A percentile compares a stretch with the other conserved stretches of the same genome.
Evolutionary conservation across 2,888 invertebrate species (phyloP).

Genomic region (Pelosia muscerda): DNA sequence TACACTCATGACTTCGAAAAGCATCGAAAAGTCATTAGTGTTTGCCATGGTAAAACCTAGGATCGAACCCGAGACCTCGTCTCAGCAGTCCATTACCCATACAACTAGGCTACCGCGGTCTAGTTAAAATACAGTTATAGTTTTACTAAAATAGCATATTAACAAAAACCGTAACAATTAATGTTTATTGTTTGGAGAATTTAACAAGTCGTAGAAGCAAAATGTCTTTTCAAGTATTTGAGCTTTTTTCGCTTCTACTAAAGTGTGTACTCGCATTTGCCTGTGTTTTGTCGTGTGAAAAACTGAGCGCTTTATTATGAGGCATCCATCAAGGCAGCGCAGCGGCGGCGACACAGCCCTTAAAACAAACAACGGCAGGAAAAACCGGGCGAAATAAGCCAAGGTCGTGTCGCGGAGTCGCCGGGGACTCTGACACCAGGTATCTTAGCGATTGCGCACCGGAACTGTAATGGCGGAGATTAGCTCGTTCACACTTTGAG

Average conservation of each 20-base stretch:
- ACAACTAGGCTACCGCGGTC: too few relatives aligned
- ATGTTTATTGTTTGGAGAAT: too few relatives aligned
- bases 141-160: too few relatives aligned
- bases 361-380: conserved; percentile 60
- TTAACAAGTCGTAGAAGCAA: too few relatives aligned
- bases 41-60: too few relatives aligned
- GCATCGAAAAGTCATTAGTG: too few relatives aligned
- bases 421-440: conserved; percentile 22
- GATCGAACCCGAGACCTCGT: too few relatives aligned
- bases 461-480: conserved; percentile 21
- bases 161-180: too few relatives aligned
- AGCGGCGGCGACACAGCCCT: conserved; percentile 22
- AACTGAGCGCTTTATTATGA: conserved; percentile 56
- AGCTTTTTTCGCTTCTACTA: neutral
- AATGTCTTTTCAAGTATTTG: neutral
- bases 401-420: conserved; percentile 40
- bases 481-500: neutral
- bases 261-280: conserved; percentile 25
- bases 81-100: too few relatives aligned
- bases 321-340: conserved; percentile 51
- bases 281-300: conserved; percentile 39
- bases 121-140: too few relatives aligned
- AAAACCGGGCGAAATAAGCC: conserved; percentile 48
- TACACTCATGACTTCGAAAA: too few relatives aligned
- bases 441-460: conserved; percentile 21